A percentile compares a stretch with the other conserved stretches of the same genome.
Conservation (phyloP, 2,113 vertebrate genomes). For the Ptyas mucosa region DNA sequence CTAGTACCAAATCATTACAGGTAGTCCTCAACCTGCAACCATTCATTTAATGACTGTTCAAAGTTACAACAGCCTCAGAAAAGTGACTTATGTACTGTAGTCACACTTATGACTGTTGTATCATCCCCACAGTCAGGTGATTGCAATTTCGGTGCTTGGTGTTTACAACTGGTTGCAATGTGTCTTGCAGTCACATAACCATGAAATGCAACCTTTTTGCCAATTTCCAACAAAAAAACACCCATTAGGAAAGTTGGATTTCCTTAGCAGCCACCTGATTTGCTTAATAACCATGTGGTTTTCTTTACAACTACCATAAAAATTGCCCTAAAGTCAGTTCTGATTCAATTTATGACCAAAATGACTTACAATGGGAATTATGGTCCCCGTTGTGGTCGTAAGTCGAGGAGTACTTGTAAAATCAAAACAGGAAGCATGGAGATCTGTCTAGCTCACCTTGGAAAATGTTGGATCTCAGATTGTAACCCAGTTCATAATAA, state of each 20-base stretch:
- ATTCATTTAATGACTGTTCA: neutral
- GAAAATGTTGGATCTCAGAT: slow-evolving; percentile 65
- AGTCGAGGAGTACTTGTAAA: neutral
- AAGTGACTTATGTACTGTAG: neutral
- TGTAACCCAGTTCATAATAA: slow-evolving; percentile 62
- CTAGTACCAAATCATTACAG: neutral
- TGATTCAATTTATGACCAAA: neutral
- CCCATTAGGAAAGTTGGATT: neutral
- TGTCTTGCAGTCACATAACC: neutral
- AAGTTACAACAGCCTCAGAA: neutral
- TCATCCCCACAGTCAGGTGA: neutral
- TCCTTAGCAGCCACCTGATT: neutral
- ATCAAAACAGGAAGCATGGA: neutral
- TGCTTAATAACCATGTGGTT: neutral
- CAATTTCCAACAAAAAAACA: neutral
- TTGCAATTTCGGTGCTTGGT: neutral
- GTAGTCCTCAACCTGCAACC: neutral
- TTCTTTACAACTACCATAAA: neutral
- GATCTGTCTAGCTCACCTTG: slow-evolving; percentile 57
- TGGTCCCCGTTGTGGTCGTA: neutral
- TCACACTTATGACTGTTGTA: neutral
- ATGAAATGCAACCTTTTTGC: neutral
- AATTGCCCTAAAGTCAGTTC: neutral
- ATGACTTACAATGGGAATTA: neutral
- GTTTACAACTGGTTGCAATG: neutral